These are phyloP conservation scores for Apamea crenata DNA, from an alignment of 2,888 invertebrate genomes.

Conservation along the genomic window DNA sequence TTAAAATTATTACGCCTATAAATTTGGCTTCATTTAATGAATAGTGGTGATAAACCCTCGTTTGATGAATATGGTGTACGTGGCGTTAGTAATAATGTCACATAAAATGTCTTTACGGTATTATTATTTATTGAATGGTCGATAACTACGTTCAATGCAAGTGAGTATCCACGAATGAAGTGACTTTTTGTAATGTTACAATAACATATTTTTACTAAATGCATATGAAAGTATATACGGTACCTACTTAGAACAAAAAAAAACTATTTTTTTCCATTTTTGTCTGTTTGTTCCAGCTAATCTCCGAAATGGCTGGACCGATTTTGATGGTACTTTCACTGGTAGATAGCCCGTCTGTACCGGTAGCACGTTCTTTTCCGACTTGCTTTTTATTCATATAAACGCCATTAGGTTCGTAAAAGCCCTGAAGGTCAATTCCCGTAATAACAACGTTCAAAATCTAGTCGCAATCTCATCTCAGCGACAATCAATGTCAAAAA, in stretches of 20 bases:
- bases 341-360: too few species aligned
- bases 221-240: neutral
- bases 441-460: too few species aligned
- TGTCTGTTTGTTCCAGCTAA: neutral
- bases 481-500: too few species aligned
- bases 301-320: neutral
- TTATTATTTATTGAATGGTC: constrained; percentile 9
- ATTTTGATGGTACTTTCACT: neutral
- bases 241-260: too few species aligned
- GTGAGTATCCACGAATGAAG: neutral
- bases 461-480: too few species aligned
- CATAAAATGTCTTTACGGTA: constrained; percentile 15
- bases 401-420: neutral
- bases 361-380: neutral
- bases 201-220: neutral
- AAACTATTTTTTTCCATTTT: too few species aligned
- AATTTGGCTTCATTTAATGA: constrained; percentile 81
- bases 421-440: neutral
- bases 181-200: neutral
- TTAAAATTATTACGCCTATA: constrained; percentile 82
- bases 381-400: neutral
- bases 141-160: constrained; percentile 26
- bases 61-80: constrained; percentile 75
- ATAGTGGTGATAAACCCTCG: constrained; percentile 75
- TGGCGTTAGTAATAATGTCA: constrained; percentile 61